Evolutionary conservation across 2,888 invertebrate genomes (phyloP), one percentile per base, ranked within the genome.

Genomic region (Beris chalybata): DNA sequence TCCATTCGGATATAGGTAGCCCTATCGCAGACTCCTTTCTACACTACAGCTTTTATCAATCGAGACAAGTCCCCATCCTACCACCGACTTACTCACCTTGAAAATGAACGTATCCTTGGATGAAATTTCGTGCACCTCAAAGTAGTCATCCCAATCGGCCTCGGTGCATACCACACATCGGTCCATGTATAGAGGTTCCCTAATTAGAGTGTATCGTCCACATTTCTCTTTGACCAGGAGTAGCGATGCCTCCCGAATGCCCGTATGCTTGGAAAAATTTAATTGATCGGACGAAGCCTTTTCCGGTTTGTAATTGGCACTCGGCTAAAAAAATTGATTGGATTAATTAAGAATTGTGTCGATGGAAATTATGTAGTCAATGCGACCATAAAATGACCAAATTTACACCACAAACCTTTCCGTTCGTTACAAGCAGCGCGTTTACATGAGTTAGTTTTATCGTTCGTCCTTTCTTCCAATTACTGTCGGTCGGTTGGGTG

Each of bases 101-200:
- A 96, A 93, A 81, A 95, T 91, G 82, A 91, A 94, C 66, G 95
- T 92, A 80, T 96, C 96, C 82, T 94, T 95, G 69, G 93, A 91
- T 71, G 92, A 89, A 71, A 94, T 87, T 82, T 96, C 95, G 82
- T 95, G 94, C 72, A 97, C 89, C 84, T 97, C 97, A 79, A 97
- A 96, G 81, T 94, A 94, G 79, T 95, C 95, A 78, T 94, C 93
- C 78, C 91, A 90, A 74, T 95, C 95, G 67, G 92, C 89, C 79
- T 95, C 95, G 63, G 92, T 90, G 74, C 83, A 83, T 66, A 97
- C 91, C 71, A 97, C 92, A 81, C 96, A 95, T 75, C 93, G 87
- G 79, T 95, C 94, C 76, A 97, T 84, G 81, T 91, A 92, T 72
- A 96, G 85, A 45, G 96, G 96, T 78, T 96, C 96, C 83, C 95